A percentile compares a stretch with the other conserved stretches of the same genome.
These are phyloP conservation scores for Drosophila willistoni DNA, from an alignment of 1,140 invertebrate species.

Conservation along the genomic window DNA sequence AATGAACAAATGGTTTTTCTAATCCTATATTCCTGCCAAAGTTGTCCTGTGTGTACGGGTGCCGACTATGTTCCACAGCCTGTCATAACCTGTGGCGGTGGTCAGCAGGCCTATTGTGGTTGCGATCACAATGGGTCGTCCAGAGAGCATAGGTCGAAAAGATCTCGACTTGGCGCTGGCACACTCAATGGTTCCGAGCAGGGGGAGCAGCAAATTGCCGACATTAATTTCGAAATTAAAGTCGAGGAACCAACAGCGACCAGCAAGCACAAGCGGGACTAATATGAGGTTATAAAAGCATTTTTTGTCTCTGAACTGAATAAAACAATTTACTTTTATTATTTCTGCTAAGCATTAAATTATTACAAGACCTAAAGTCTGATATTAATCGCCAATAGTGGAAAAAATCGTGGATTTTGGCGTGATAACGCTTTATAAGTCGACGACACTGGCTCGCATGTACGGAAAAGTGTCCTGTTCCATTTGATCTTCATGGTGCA, in stretches of 20 bases:
- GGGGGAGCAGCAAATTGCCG: neutral
- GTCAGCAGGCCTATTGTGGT: constrained; percentile 25
- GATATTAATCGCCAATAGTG: no score
- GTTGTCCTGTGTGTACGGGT: constrained; percentile 38
- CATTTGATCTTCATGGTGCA: no score
- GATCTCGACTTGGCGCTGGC: neutral
- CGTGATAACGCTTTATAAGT: no score
- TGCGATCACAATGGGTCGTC: neutral
- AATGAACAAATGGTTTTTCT: neutral
- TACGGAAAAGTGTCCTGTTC: no score
- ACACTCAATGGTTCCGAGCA: neutral
- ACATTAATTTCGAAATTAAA: neutral
- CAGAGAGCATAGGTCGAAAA: no score
- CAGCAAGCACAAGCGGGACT: constrained; percentile 42
- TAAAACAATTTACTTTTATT: neutral
- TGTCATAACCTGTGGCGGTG: neutral
- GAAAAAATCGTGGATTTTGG: no score
- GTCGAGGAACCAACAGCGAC: neutral
- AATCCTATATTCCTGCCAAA: constrained; percentile 15
- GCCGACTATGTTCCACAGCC: constrained; percentile 14
- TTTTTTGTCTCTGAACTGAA: neutral
- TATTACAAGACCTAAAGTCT: no score
- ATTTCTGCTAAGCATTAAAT: neutral
- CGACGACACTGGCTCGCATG: no score
- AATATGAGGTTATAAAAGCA: neutral